Evolutionary conservation across 1,140 invertebrate species (phyloP), one percentile per base, ranked within the genome.

Genomic region (Tetraneura akinire): DNA sequence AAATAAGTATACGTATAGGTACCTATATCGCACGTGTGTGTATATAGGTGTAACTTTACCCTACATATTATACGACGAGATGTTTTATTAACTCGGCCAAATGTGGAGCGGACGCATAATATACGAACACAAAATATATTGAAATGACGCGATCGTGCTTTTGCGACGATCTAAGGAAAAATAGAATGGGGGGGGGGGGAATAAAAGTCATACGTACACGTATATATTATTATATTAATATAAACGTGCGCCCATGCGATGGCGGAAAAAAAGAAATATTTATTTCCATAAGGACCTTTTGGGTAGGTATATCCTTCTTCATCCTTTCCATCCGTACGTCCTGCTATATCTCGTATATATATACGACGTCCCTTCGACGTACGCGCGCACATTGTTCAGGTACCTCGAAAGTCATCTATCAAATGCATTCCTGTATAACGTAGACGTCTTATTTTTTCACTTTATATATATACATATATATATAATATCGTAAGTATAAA

Each of bases 191-290:
- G 8, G 32, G 32, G 8, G 32, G 8, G 32, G 32, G 8, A 68
- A 37, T 42, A 68, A 68, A 68, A 4, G n/a, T 16, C 9, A 68
- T 45, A 23, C 18, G 26, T 16, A 70, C 18, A 49, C 16, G 47
- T 29, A 26, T 29, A 66, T n/a, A 32, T 32, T 18, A 64, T 32
- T 42, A 66, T 66, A 23, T 70, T 47, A n/a, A 47, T 29, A 29
- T 10, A 29, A 29, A 23, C 16, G 23, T n/a, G n/a, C n/a, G n/a
- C n/a, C n/a, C n/a, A n/a, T n/a, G n/a, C n/a, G n/a, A n/a, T n/a
- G n/a, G n/a, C n/a, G n/a, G n/a, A n/a, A n/a, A 49, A 47, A 70
- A 71, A 51, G 23, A 29, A 71, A 71, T 51, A 71, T 71, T 71
- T 71, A 71, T 71, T 71, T 71, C 23, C 23, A 51, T 51, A 71